Percentiles rank a stretch among this genome's conserved stretches.
Conservation (phyloP, 2,113 vertebrate species). For the Chinchilla lanigera region DNA sequence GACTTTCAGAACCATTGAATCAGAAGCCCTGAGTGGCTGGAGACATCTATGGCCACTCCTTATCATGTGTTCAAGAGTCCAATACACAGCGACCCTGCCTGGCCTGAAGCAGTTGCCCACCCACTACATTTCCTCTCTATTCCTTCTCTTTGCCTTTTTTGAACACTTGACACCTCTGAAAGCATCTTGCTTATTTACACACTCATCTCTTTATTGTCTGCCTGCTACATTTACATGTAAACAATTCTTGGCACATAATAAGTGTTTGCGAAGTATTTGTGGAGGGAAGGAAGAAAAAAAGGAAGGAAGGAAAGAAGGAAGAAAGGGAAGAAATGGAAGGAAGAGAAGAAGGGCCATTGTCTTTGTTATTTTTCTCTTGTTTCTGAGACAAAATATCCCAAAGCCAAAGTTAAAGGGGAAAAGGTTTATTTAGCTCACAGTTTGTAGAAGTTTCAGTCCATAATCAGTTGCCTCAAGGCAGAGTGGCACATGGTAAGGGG, state of each 20-base stretch:
- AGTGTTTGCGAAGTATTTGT: not conserved
- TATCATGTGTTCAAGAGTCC: not conserved
- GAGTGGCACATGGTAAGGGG: not conserved
- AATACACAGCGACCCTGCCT: not conserved
- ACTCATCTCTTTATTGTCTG: not conserved
- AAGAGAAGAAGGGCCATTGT: not conserved
- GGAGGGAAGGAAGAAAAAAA: not conserved
- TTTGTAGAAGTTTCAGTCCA: not conserved
- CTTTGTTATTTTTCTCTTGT: not conserved
- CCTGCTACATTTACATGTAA: not conserved
- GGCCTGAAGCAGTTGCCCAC: not conserved
- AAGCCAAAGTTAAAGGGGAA: not conserved
- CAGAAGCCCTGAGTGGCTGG: not conserved
- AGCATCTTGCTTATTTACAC: not conserved
- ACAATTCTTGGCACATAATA: not conserved
- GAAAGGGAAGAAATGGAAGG: not conserved
- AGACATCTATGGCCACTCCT: accelerated
- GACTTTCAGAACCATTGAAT: not conserved
- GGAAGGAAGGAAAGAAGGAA: not conserved
- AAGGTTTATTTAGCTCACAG: not conserved
- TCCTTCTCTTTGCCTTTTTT: not conserved
- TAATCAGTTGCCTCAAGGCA: not conserved
- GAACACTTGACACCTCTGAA: not conserved
- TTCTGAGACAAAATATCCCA: not conserved
- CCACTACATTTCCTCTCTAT: not conserved